Conservation (phyloP, 2,888 invertebrate genomes). For the Corbicula japonica region DNA sequence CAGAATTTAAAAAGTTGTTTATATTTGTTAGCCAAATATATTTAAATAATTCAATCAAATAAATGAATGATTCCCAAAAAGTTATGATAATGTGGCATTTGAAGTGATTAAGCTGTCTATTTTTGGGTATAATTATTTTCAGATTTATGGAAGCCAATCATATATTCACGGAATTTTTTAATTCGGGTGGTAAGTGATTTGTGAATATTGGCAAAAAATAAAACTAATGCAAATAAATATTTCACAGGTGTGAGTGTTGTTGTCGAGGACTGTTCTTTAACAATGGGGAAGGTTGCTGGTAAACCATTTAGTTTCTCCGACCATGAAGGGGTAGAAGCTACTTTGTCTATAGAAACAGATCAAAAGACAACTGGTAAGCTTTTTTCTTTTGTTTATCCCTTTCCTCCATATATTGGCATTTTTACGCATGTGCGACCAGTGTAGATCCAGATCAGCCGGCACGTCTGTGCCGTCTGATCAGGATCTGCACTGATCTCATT, state of each 20-base stretch:
- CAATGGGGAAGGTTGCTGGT: conserved; percentile 81
- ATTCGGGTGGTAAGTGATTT: background rate
- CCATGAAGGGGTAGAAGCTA: conserved; percentile 84
- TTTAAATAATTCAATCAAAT: no score
- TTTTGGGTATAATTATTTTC: background rate
- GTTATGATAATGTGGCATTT: background rate
- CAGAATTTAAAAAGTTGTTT: no score
- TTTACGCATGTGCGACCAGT: background rate
- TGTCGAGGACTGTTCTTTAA: conserved; percentile 77
- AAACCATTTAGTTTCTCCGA: conserved; percentile 83
- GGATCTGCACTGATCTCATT: background rate
- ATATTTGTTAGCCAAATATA: no score
- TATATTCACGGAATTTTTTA: background rate
- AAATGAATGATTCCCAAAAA: background rate
- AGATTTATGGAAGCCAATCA: background rate
- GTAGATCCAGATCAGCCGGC: background rate
- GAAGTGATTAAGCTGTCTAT: background rate
- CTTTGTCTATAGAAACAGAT: conserved; percentile 66
- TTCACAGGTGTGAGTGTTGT: conserved; percentile 66
- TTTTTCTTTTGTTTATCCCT: no score
- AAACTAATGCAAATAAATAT: background rate
- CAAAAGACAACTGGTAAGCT: conserved; percentile 22
- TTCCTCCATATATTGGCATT: background rate
- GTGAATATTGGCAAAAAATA: background rate
- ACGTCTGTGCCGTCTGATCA: background rate